Conservation (phyloP, 2,797 vertebrate genomes). For the Neostethus bicornis region DNA sequence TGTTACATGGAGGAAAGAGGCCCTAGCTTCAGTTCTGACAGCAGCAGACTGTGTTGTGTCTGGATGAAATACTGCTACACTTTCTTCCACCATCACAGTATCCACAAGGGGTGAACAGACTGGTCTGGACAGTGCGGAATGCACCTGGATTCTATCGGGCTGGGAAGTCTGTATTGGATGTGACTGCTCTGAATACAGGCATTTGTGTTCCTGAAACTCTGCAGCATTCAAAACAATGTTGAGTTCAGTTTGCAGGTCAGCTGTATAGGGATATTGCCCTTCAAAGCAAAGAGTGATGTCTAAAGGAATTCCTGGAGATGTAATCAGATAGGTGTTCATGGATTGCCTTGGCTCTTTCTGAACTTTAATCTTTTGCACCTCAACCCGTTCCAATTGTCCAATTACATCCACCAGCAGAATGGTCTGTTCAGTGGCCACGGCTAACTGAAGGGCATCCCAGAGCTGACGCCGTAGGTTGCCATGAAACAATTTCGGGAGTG, state of each 20-base stretch:
- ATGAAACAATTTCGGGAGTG: slow-evolving; percentile 69
- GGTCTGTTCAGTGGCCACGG: slow-evolving; percentile 80
- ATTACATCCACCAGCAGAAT: slow-evolving; percentile 84
- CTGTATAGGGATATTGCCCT: slow-evolving; percentile 81
- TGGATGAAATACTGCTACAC: slow-evolving; percentile 43
- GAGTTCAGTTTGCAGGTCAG: slow-evolving; percentile 82
- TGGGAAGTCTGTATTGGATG: slow-evolving; percentile 46
- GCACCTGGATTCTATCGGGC: slow-evolving; percentile 57
- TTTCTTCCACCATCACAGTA: slow-evolving; percentile 64
- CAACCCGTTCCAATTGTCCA: slow-evolving; percentile 70
- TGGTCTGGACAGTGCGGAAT: slow-evolving; percentile 49
- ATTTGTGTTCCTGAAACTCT: slow-evolving; percentile 80
- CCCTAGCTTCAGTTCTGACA: slow-evolving; percentile 60
- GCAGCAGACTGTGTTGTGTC: slow-evolving; percentile 56
- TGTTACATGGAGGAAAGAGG: slow-evolving; percentile 54
- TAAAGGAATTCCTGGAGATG: slow-evolving; percentile 69
- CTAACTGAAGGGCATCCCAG: slow-evolving; percentile 79
- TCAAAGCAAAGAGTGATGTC: slow-evolving; percentile 85
- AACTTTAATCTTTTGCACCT: slow-evolving; percentile 79
- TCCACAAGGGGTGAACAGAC: slow-evolving; percentile 66
- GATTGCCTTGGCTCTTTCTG: slow-evolving; percentile 75
- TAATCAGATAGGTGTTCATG: slow-evolving; percentile 83
- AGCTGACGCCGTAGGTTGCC: slow-evolving; percentile 81
- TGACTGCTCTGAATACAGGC: slow-evolving; percentile 77
- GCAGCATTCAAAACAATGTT: slow-evolving; percentile 82